These are phyloP conservation scores for Saturnia pavonia DNA, from an alignment of 2,888 invertebrate species.

Conservation along the genomic window DNA sequence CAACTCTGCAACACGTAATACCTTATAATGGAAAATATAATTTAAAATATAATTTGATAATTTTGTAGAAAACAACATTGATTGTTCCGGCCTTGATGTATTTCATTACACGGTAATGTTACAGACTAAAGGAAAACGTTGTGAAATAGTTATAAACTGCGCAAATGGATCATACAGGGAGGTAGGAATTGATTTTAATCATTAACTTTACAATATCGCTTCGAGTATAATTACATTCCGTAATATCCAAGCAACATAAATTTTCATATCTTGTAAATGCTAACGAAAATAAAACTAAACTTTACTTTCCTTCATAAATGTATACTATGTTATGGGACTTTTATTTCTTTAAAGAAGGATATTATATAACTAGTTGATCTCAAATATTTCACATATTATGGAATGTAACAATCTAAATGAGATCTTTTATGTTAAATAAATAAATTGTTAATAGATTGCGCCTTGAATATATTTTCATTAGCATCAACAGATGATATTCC, in stretches of 20 bases:
- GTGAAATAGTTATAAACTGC: conserved; percentile 43
- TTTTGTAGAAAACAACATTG: conserved; percentile 23
- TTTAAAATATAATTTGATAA: not conserved
- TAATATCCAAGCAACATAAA: not conserved
- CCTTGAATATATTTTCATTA: too few relatives aligned
- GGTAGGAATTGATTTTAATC: conserved; percentile 29
- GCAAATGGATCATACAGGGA: conserved; percentile 40
- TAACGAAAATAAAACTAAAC: not conserved
- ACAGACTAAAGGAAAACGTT: conserved; percentile 25
- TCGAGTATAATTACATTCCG: not conserved
- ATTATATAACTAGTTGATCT: too few relatives aligned
- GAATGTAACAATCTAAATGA: too few relatives aligned
- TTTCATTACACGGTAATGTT: conserved; percentile 22
- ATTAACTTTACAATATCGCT: not conserved
- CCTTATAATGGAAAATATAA: not conserved
- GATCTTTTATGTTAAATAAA: too few relatives aligned
- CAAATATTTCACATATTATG: too few relatives aligned
- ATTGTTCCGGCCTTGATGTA: conserved; percentile 8
- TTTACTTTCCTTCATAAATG: too few relatives aligned
- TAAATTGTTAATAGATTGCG: too few relatives aligned
- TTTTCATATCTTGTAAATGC: too few relatives aligned
- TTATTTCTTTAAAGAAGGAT: too few relatives aligned
- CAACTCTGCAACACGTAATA: not conserved
- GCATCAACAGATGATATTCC: too few relatives aligned
- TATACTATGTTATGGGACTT: too few relatives aligned